phyloP scores from a whole-genome alignment of 2,888 invertebrate species.

The Ochropleura plecta region DNA sequence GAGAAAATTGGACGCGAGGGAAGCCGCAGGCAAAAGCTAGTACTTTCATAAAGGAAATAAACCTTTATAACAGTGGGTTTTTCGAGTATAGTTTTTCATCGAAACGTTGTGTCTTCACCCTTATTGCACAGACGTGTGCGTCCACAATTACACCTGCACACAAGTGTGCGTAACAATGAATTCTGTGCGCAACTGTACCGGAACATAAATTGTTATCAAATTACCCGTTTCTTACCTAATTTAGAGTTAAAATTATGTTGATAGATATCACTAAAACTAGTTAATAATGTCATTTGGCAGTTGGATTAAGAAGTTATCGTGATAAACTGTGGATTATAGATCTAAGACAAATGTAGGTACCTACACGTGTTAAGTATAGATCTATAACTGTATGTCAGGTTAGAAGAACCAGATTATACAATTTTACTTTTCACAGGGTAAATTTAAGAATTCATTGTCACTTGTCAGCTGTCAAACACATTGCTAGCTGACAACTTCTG shows the following conservation, averaged over 20 bases:
- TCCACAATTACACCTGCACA: conserved; percentile 41
- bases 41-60: too few relatives aligned
- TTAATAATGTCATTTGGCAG: conserved; percentile 29
- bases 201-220: conserved; percentile 71
- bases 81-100: conserved; percentile 1
- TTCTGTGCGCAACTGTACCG: conserved; percentile 70
- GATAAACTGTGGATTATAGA: not conserved
- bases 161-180: conserved; percentile 61
- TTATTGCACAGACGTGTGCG: conserved; percentile 48
- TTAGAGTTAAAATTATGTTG: conserved; percentile 40
- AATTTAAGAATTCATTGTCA: too few relatives aligned
- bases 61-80: too few relatives aligned
- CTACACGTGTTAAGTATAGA: not conserved
- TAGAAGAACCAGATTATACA: too few relatives aligned
- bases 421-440: too few relatives aligned
- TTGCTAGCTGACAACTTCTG: too few relatives aligned
- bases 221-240: conserved; percentile 69
- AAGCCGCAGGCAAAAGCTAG: too few relatives aligned
- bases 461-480: too few relatives aligned
- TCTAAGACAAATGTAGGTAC: not conserved
- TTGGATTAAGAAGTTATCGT: not conserved
- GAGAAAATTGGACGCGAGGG: too few relatives aligned
- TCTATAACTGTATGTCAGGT: too few relatives aligned
- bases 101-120: conserved; percentile 22
- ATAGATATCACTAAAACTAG: conserved; percentile 39